Evolutionary conservation across 2,797 vertebrate species (phyloP).

Genomic region (Paratrypauchen microcephalus): DNA sequence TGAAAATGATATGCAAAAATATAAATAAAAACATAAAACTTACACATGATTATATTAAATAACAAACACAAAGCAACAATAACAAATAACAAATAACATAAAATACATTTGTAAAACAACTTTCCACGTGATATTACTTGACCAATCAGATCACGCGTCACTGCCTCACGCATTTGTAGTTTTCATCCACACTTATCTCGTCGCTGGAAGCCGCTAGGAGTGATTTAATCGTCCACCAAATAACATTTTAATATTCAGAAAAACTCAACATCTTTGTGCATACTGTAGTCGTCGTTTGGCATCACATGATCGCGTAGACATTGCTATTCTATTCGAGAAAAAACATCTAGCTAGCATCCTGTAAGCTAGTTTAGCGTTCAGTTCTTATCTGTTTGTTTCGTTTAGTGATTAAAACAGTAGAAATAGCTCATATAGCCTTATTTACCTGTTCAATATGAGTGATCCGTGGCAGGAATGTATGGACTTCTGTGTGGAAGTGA

Average conservation of each 20-base stretch:
- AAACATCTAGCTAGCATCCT: neutral
- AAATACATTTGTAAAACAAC: too few relatives aligned
- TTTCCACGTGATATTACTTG: too few relatives aligned
- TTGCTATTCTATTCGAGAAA: neutral
- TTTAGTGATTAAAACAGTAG: neutral
- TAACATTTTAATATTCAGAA: neutral
- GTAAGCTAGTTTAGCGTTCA: constrained; percentile 4
- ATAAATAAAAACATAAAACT: too few relatives aligned
- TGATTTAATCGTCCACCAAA: neutral
- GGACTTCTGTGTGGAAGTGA: constrained; percentile 71
- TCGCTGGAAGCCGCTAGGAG: neutral
- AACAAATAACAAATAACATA: too few relatives aligned
- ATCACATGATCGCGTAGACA: neutral
- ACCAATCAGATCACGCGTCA: neutral
- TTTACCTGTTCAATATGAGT: constrained; percentile 49
- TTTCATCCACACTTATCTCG: neutral
- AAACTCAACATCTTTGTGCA: neutral
- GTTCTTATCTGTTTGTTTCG: neutral
- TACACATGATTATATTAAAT: too few relatives aligned
- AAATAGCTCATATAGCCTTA: neutral
- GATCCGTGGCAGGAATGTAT: constrained; percentile 76
- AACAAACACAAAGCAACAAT: too few relatives aligned
- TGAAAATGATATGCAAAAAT: too few relatives aligned
- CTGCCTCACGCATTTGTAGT: neutral
- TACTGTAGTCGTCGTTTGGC: neutral